Evolutionary conservation across 1,140 invertebrate genomes (phyloP), one percentile per base, ranked within the genome.

Genomic region (Maniola jurtina): DNA sequence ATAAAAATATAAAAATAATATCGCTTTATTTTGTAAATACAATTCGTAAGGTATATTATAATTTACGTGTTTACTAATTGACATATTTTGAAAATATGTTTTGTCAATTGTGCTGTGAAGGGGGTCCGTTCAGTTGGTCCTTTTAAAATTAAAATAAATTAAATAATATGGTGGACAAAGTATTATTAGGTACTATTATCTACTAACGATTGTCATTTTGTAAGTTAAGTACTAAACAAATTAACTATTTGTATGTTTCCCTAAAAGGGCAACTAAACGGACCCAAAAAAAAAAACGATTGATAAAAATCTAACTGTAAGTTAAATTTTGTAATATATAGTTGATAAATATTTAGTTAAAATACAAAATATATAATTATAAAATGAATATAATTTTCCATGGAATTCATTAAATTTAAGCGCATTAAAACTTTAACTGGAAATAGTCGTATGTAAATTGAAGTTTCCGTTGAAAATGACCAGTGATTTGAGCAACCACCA

Each of bases 81-180:
- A 86, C 84, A 90, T 90, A 88, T 90, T 88, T 90, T 81, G 84
- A 90, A 89, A 90, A 88, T 88, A 88, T 88, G 88, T 88, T 90
- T 89, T 90, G 83, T 90, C 88, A 87, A 89, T 90, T 90, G 88
- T 87, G 86, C 85, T 90, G 85, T 89, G 88, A 90, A 66, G 64
- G 70, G 68, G 73, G 75, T 72, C 76, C 65, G 73, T 75, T 83
- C 75, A 77, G 78, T 86, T 86, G 69, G 72, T 85, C 66, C 66
- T 79, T 74, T 47, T 13, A 68, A 66, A 60, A 35, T 42, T 61
- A 33, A 61, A 60, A 14, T 42, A 40, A 59, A 59, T 25, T 8
- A 35, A 33, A 34, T 48, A 48, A 52, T 25, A 13, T 7, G 9
- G 13, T 34, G 52, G 52, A 55, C 48, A 57, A 59, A 59, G 57